Evolutionary conservation across 1,140 invertebrate genomes (phyloP), one percentile per base, ranked within the genome.

Genomic region (Leptoteleia sp.): DNA sequence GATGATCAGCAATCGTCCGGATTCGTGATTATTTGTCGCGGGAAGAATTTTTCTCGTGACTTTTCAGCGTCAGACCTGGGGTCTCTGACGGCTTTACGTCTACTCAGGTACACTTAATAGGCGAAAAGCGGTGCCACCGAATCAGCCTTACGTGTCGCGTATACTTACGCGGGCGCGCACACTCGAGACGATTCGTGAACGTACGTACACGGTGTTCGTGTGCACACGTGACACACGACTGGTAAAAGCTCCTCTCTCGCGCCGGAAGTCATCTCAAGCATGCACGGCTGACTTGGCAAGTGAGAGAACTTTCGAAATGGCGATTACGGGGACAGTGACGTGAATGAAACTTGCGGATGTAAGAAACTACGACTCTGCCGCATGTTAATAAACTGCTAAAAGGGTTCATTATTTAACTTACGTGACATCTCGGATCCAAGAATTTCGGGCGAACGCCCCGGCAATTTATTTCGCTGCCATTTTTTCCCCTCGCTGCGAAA

Each of bases 71-170:
- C 45, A 71, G 31, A 48, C 40, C 35, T 50, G 3, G 25, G 33
- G 59, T 72, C 62, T 64, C 50, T 25, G 50, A 42, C 54, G 64
- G 70, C 68, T 81, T 79, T 75, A 52, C 29, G 65, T 78, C 73
- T 72, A 64, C 68, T 75, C 65, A 76, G 73, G 61, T 72, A 72
- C 59, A 78, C 70, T 78, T 82, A 78, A 80, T 72, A 80, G 70
- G 80, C 68, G 64, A 48, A 59, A 81, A 77, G 67, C 64, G 59
- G 29, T 40, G 47, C 29, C 42, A 31, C 25, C 48, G 57, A 76
- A 78, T 80, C 73, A 80, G 40, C 73, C 71, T 78, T 82, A 80
- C 59, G 70, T 73, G 78, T 78, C 77, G 76, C 78, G 77, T 76
- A 78, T 78, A 80, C 75, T 73, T 38, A 72, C 61, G 54, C 29